phyloP scores from a whole-genome alignment of 2,888 invertebrate genomes.

The Ormyrus rosae region DNA sequence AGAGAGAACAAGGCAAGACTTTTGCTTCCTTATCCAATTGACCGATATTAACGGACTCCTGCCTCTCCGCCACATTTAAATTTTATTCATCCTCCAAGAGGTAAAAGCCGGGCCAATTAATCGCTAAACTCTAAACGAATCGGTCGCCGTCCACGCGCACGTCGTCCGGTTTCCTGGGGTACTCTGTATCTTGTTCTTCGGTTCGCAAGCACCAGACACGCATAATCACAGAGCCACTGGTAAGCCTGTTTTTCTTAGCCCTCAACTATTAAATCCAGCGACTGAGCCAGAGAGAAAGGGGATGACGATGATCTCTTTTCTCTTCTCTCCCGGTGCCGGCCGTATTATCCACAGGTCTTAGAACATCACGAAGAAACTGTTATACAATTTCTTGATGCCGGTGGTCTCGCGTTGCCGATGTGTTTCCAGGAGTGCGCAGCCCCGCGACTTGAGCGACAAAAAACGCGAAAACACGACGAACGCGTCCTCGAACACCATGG shows the following conservation, averaged over 20 bases:
- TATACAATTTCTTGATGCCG: slow-evolving; percentile 90
- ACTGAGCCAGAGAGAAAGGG: slow-evolving; percentile 6
- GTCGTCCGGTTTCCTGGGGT: slow-evolving; percentile 54
- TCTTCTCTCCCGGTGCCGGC: slow-evolving; percentile 55
- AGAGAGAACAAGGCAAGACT: slow-evolving; percentile 7
- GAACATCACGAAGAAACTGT: slow-evolving; percentile 91
- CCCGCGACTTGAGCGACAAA: slow-evolving; percentile 73
- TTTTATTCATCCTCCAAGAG: slow-evolving; percentile 20
- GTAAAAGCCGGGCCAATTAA: slow-evolving; percentile 9
- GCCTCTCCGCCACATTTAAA: slow-evolving; percentile 21
- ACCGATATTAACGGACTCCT: not conserved
- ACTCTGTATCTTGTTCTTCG: slow-evolving; percentile 39
- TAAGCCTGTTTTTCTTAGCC: too few relatives aligned
- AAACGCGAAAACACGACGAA: slow-evolving; percentile 74
- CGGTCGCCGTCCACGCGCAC: slow-evolving; percentile 52
- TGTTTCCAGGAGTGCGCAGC: slow-evolving; percentile 84
- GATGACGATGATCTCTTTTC: not conserved
- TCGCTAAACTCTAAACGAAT: slow-evolving; percentile 46
- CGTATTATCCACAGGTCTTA: slow-evolving; percentile 76
- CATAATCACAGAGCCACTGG: slow-evolving; percentile 51
- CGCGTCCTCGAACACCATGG: slow-evolving; percentile 74
- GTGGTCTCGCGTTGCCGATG: slow-evolving; percentile 90
- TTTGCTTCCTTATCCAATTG: slow-evolving; percentile 8
- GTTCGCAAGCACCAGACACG: slow-evolving; percentile 51
- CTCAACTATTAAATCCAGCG: too few relatives aligned